Conservation (phyloP, 2,797 vertebrate genomes). For the Brachymystax lenok region DNA sequence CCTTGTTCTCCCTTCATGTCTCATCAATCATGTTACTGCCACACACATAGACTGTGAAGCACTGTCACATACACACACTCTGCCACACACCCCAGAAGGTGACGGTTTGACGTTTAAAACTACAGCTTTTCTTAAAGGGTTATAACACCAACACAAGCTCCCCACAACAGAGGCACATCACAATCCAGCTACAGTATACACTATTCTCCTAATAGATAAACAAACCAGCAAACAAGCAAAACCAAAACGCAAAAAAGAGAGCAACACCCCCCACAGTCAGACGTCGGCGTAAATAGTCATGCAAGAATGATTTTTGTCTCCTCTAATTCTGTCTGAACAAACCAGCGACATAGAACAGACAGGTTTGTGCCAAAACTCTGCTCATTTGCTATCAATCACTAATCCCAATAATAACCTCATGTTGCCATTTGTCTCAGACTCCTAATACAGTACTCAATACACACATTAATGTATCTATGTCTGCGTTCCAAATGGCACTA, state of each 20-base stretch:
- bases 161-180: constrained; percentile 48
- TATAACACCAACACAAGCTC: constrained; percentile 29
- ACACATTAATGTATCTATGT: constrained; percentile 55
- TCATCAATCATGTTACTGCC: constrained; percentile 67
- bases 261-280: constrained; percentile 43
- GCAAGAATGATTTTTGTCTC: constrained; percentile 42
- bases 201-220: constrained; percentile 49
- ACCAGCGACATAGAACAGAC: constrained; percentile 43
- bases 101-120: constrained; percentile 50
- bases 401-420: constrained; percentile 60
- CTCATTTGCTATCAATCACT: constrained; percentile 62
- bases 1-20: constrained; percentile 61
- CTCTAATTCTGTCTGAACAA: constrained; percentile 35
- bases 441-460: constrained; percentile 57
- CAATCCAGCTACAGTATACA: constrained; percentile 42
- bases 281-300: constrained; percentile 30
- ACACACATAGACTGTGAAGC: constrained; percentile 19
- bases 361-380: constrained; percentile 46
- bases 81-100: neutral
- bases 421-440: constrained; percentile 48
- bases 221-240: constrained; percentile 29
- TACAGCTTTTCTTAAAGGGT: constrained; percentile 60
- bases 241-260: constrained; percentile 22
- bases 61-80: constrained; percentile 15
- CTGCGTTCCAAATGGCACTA: neutral